phyloP scores from a whole-genome alignment of 2,888 invertebrate genomes.

The Escarpia spicata region DNA sequence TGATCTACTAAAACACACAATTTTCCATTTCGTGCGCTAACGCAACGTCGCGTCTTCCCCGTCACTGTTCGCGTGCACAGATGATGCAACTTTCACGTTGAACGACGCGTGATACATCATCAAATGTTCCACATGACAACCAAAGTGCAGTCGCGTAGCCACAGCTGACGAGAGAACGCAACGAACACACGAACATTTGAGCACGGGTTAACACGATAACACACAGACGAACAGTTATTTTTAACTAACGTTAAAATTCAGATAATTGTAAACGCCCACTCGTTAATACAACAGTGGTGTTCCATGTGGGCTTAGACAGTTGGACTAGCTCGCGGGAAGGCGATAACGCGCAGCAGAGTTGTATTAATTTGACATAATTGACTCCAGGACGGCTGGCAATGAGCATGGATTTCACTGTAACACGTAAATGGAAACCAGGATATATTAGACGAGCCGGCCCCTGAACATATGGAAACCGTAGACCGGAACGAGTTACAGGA shows the following conservation, averaged over 20 bases:
- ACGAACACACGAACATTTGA: not conserved
- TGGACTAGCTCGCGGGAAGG: not conserved
- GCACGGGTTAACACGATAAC: not conserved
- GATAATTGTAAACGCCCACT: not conserved
- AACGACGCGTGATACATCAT: not conserved
- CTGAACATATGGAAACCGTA: not conserved
- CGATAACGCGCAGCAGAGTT: not conserved
- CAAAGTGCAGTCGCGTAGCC: not conserved
- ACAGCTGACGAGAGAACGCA: not conserved
- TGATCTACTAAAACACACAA: not conserved
- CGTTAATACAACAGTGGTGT: not conserved
- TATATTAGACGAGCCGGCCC: not conserved
- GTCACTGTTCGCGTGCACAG: not conserved
- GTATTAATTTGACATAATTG: too few relatives aligned
- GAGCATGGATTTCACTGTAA: not conserved
- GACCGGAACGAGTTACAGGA: slow-evolving; percentile 12
- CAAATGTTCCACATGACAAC: not conserved
- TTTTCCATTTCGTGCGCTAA: not conserved
- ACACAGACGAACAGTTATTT: not conserved
- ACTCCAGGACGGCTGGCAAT: not conserved
- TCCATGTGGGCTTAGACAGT: not conserved
- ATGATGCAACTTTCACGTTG: not conserved
- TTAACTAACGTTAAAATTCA: not conserved
- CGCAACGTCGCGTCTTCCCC: not conserved
- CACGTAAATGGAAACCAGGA: not conserved